A percentile compares a stretch with the other conserved stretches of the same genome.
These are phyloP conservation scores for Asarcornis scutulata DNA, from an alignment of 2,113 vertebrate genomes.

Conservation along the genomic window DNA sequence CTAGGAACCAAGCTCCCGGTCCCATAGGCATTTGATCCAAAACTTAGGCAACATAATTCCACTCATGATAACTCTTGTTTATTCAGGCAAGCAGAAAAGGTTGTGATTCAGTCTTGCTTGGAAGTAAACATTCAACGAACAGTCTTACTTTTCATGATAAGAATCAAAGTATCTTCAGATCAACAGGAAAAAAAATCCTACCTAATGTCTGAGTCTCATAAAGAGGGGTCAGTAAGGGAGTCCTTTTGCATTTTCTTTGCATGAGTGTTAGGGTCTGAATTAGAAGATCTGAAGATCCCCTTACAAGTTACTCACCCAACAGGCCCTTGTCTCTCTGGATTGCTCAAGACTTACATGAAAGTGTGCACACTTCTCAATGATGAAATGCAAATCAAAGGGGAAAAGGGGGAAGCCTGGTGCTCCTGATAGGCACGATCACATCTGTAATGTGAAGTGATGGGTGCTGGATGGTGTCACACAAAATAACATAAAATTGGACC, in stretches of 20 bases:
- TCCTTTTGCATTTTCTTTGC: background rate
- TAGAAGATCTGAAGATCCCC: background rate
- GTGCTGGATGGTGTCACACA: background rate
- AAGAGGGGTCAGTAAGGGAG: background rate
- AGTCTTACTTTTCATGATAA: background rate
- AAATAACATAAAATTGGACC: background rate
- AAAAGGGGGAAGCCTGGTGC: background rate
- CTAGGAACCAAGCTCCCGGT: background rate
- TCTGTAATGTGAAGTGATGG: background rate
- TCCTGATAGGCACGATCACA: background rate
- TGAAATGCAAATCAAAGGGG: background rate
- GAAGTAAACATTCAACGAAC: background rate
- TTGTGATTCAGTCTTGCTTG: conserved; percentile 19
- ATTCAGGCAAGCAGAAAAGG: background rate
- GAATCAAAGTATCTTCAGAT: background rate
- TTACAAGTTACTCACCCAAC: background rate
- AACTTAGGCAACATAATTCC: background rate
- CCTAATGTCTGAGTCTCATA: background rate
- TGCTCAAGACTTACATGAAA: background rate
- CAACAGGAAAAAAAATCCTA: background rate
- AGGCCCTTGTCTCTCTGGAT: background rate
- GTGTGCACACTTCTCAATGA: too few relatives aligned
- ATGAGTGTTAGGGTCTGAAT: background rate
- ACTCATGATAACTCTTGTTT: background rate
- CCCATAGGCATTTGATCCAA: background rate